These are phyloP conservation scores for Hemicrepidius hirtus DNA, from an alignment of 2,888 invertebrate species.

Conservation along the genomic window DNA sequence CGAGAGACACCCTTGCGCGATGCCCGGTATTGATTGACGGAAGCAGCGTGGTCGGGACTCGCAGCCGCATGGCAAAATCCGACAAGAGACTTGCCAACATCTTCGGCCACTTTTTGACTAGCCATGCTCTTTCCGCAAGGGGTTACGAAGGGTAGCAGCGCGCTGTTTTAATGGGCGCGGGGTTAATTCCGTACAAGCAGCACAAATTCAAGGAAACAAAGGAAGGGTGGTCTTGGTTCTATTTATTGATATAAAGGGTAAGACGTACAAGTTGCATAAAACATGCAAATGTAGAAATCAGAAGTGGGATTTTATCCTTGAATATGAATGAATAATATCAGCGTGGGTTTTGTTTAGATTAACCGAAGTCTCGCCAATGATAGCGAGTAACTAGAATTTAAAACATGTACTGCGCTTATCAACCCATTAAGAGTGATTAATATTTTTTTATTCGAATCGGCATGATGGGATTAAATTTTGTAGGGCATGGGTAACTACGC, in stretches of 20 bases:
- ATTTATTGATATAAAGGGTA: conserved; percentile 18
- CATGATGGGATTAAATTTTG: too few relatives aligned
- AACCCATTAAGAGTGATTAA: too few relatives aligned
- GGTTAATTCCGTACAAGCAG: not conserved
- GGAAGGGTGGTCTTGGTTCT: conserved; percentile 13
- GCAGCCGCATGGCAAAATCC: conserved; percentile 48
- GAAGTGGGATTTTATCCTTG: conserved; percentile 8
- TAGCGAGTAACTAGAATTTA: too few relatives aligned
- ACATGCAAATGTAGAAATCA: conserved; percentile 5
- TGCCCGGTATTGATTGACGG: conserved; percentile 59
- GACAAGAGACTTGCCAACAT: conserved; percentile 25
- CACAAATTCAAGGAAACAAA: conserved; percentile 11
- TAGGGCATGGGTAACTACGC: not conserved
- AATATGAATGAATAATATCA: too few relatives aligned
- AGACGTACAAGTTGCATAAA: not conserved
- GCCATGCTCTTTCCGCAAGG: not conserved
- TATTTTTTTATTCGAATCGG: too few relatives aligned
- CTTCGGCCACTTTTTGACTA: conserved; percentile 16
- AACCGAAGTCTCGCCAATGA: too few relatives aligned
- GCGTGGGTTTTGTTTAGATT: too few relatives aligned
- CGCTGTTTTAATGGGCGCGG: not conserved
- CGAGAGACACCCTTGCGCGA: conserved; percentile 57
- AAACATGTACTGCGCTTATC: too few relatives aligned
- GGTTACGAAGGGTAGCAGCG: not conserved
- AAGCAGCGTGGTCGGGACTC: conserved; percentile 52